Percentiles rank a stretch among this genome's conserved stretches.
phyloP scores from a whole-genome alignment of 1,140 invertebrate species.

The Zaprionus tsacasi region DNA sequence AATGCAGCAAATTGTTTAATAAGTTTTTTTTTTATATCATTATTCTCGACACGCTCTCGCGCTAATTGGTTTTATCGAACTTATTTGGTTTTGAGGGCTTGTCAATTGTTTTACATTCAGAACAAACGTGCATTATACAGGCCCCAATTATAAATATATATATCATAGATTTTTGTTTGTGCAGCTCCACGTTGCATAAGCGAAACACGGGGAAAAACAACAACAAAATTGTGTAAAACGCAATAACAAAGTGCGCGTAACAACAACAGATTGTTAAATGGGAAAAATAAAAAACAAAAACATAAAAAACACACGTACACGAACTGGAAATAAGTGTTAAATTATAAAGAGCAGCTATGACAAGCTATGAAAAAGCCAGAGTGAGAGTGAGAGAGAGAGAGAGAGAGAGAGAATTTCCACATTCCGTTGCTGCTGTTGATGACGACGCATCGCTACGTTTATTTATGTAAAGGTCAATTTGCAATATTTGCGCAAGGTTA shows the following conservation, averaged over 20 bases:
- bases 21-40: not conserved
- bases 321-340: slow-evolving; percentile 55
- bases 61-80: not conserved
- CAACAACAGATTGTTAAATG: slow-evolving; percentile 19
- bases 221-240: slow-evolving; percentile 5
- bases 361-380: not conserved
- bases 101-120: not conserved
- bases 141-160: not conserved
- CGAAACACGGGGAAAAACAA: not conserved
- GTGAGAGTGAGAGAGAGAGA: not conserved
- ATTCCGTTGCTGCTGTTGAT: slow-evolving; percentile 10
- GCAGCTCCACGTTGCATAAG: slow-evolving; percentile 32
- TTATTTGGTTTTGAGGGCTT: slow-evolving; percentile 1
- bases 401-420: slow-evolving; percentile 48
- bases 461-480: slow-evolving; percentile 80
- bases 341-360: slow-evolving; percentile 39
- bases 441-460: slow-evolving; percentile 48
- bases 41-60: not conserved
- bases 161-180: not conserved
- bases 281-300: slow-evolving; percentile 27
- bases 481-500: slow-evolving; percentile 79
- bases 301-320: slow-evolving; percentile 26
- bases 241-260: slow-evolving; percentile 8
- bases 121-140: not conserved
- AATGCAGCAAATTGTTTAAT: slow-evolving; percentile 2